Conservation (phyloP, 2,113 vertebrate genomes). For the Passer domesticus region DNA sequence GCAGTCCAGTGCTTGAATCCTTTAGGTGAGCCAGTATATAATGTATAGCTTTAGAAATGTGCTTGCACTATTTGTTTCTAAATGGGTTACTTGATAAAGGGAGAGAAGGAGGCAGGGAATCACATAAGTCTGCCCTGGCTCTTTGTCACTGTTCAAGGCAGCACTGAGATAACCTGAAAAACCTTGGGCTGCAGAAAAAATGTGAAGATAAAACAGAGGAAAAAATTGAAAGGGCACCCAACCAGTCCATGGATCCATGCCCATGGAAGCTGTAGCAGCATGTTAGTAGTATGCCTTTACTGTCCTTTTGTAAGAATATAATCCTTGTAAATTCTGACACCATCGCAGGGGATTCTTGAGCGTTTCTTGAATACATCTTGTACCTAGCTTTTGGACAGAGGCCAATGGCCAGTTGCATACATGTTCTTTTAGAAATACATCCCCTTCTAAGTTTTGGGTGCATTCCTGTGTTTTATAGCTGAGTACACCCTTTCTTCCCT, state of each 20-base stretch:
- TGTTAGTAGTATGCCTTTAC: neutral
- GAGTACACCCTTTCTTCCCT: neutral
- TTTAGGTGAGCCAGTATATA: neutral
- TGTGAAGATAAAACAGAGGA: neutral
- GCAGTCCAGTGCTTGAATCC: neutral
- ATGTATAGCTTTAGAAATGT: neutral
- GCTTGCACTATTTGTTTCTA: neutral
- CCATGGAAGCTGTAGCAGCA: neutral
- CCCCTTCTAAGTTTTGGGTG: neutral
- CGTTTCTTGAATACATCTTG: neutral
- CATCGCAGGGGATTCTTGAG: neutral
- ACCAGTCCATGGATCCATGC: neutral
- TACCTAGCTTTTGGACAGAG: neutral
- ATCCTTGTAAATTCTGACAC: neutral
- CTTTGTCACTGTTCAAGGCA: neutral
- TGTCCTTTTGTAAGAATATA: neutral
- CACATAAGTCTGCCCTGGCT: neutral
- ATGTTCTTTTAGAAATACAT: neutral
- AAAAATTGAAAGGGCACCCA: neutral
- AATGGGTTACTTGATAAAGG: neutral
- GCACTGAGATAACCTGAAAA: neutral
- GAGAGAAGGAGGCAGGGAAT: neutral
- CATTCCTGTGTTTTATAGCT: neutral
- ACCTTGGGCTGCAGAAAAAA: neutral
- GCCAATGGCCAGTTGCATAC: neutral